phyloP scores from a whole-genome alignment of 2,888 invertebrate genomes.

The Polylopha cassiicola region DNA sequence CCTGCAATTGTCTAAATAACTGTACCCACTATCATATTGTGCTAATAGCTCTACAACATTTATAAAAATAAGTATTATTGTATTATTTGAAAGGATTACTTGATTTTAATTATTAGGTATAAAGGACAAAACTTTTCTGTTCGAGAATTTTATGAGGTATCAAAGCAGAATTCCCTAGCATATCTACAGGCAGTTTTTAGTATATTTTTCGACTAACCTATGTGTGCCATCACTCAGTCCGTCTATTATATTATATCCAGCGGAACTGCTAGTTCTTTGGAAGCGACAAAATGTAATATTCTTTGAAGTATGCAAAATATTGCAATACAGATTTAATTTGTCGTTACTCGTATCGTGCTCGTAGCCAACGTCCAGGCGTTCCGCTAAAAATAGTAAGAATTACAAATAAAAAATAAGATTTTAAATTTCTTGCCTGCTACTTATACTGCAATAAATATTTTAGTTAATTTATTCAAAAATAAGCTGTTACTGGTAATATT shows the following conservation, averaged over 20 bases:
- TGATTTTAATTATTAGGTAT: no score
- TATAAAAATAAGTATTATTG: not conserved
- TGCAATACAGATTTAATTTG: conserved; percentile 64
- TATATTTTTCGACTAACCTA: conserved; percentile 50
- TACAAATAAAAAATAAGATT: not conserved
- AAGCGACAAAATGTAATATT: conserved; percentile 71
- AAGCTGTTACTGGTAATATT: no score
- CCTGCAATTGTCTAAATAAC: no score
- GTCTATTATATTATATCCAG: conserved; percentile 62
- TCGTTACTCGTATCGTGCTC: conserved; percentile 37
- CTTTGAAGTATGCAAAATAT: conserved; percentile 56
- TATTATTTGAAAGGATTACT: not conserved
- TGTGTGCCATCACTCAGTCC: conserved; percentile 64
- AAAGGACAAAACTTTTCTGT: no score
- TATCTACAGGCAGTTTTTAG: no score
- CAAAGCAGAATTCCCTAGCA: no score
- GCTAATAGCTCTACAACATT: no score
- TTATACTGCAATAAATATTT: not conserved
- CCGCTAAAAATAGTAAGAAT: conserved; percentile 49
- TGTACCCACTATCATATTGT: no score
- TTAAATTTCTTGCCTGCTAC: not conserved
- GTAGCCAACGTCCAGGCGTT: conserved; percentile 64
- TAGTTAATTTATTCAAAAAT: no score
- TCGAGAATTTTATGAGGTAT: no score
- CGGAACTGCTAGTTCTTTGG: conserved; percentile 47